Conservation (phyloP, 2,797 vertebrate species). For the Cyclura pinguis region DNA sequence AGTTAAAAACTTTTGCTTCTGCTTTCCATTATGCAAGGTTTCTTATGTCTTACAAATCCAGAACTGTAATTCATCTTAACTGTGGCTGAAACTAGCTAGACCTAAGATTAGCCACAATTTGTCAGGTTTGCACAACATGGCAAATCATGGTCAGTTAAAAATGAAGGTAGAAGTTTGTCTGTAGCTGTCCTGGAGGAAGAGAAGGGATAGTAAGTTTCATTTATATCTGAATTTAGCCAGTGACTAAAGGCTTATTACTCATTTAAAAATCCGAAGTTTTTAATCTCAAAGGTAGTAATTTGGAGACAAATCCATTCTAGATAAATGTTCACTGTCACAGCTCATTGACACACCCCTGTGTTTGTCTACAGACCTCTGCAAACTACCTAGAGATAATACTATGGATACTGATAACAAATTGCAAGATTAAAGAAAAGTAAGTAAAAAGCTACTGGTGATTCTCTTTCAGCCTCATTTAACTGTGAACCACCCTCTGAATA, state of each 20-base stretch:
- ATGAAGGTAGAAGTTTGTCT: too few relatives aligned
- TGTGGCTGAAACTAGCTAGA: background rate
- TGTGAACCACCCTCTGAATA: background rate
- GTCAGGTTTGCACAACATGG: background rate
- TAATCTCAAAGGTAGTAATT: background rate
- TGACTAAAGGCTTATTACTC: background rate
- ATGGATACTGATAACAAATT: background rate
- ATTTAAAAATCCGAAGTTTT: background rate
- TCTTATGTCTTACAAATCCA: background rate
- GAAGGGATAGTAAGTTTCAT: background rate
- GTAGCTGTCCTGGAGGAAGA: background rate
- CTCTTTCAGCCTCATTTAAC: background rate
- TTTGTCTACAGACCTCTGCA: background rate
- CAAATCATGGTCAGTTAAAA: background rate
- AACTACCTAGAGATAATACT: background rate
- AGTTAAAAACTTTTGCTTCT: background rate
- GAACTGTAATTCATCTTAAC: background rate
- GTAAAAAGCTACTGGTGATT: background rate
- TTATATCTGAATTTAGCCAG: background rate
- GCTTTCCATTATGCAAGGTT: background rate
- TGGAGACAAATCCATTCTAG: background rate
- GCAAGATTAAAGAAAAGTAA: background rate
- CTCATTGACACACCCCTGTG: background rate
- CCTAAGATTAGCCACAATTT: background rate
- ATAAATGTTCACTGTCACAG: background rate